Evolutionary conservation across 2,113 vertebrate species (phyloP).

Genomic region (Conger conger): DNA sequence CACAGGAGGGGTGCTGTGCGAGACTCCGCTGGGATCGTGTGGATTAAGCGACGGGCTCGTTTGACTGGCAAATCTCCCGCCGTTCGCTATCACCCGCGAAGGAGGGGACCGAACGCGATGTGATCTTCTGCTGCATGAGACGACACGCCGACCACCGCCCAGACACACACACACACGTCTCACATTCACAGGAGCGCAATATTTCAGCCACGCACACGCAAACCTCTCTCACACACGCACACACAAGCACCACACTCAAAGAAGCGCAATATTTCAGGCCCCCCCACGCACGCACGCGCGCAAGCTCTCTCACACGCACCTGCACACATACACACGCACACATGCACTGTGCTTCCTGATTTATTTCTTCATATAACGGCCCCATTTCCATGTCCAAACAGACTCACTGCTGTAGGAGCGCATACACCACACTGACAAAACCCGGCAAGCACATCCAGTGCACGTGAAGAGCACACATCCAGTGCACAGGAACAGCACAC

Average conservation of each 20-base stretch:
- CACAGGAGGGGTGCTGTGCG: slow-evolving; percentile 46
- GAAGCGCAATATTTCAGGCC: too few species aligned
- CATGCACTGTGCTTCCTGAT: neutral
- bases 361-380: too few species aligned
- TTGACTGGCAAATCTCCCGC: slow-evolving; percentile 55
- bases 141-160: neutral
- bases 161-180: neutral
- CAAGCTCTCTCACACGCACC: neutral
- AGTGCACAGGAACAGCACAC: too few species aligned
- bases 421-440: too few species aligned
- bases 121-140: neutral
- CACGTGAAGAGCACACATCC: too few species aligned
- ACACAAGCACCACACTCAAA: too few species aligned
- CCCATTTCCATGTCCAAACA: too few species aligned
- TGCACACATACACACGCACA: neutral
- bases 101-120: neutral
- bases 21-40: slow-evolving; percentile 39
- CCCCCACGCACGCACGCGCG: neutral
- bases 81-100: neutral
- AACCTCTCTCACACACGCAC: too few species aligned
- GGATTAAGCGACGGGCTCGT: slow-evolving; percentile 54
- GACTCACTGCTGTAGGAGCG: too few species aligned
- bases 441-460: too few species aligned
- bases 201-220: neutral
- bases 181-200: neutral